phyloP scores from a whole-genome alignment of 2,888 invertebrate species.

The Leucozona laternaria region DNA sequence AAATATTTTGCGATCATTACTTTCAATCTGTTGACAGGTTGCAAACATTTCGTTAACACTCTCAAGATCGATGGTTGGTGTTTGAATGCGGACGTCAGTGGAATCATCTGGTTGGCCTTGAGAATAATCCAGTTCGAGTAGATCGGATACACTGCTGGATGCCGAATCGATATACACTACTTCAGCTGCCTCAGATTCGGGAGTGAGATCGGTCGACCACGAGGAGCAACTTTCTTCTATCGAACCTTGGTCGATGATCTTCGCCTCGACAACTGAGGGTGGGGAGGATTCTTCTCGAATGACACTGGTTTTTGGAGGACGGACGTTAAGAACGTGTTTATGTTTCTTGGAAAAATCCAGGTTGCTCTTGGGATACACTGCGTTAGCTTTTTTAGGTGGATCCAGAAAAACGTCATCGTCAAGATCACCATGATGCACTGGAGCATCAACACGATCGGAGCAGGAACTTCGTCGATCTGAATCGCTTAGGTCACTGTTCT shows the following conservation, averaged over 20 bases:
- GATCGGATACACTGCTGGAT: slow-evolving; percentile 87
- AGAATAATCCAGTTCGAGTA: slow-evolving; percentile 85
- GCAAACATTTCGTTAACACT: slow-evolving; percentile 69
- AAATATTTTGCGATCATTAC: slow-evolving; percentile 41
- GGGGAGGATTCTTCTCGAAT: slow-evolving; percentile 81
- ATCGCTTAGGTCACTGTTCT: slow-evolving; percentile 88
- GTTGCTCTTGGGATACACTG: slow-evolving; percentile 83
- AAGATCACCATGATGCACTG: slow-evolving; percentile 70
- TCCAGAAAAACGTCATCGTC: slow-evolving; percentile 84
- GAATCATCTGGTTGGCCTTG: slow-evolving; percentile 76
- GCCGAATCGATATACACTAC: slow-evolving; percentile 88
- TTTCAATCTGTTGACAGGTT: slow-evolving; percentile 39
- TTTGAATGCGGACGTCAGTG: slow-evolving; percentile 76
- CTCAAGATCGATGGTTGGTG: slow-evolving; percentile 77
- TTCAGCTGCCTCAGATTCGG: slow-evolving; percentile 87
- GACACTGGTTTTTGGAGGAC: slow-evolving; percentile 77
- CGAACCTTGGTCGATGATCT: slow-evolving; percentile 85
- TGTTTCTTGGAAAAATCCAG: slow-evolving; percentile 81
- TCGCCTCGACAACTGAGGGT: slow-evolving; percentile 87
- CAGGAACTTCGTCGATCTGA: slow-evolving; percentile 84
- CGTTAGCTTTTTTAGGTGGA: slow-evolving; percentile 81
- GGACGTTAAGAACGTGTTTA: slow-evolving; percentile 75
- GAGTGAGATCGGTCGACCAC: slow-evolving; percentile 84
- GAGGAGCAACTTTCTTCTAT: slow-evolving; percentile 86
- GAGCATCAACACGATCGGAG: slow-evolving; percentile 76